Base-by-base conservation (phyloP, 2,113 vertebrate genomes). In the Percopsis transmontana region DNA sequence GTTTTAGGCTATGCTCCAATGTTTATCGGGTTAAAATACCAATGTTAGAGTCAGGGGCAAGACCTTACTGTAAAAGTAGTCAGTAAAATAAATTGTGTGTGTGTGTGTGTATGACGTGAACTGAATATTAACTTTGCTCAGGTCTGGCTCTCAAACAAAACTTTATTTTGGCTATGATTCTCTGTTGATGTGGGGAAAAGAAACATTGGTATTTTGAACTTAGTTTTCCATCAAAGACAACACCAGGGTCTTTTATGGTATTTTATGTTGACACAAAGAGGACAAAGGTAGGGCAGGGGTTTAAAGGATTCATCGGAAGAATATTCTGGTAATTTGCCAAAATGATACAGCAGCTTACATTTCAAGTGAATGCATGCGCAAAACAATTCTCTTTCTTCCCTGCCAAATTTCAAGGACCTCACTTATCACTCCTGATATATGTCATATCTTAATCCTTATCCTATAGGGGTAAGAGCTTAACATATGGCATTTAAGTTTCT, bases 401-500 rank as follows among this genome's bases (percentile, higher is more conserved):
- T 66, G 47, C 58, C 62, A 66, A 51, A 69, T 83, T 81, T 47
- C 70, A 59, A 54, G 57, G 72, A 73, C 72, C 58, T 47, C 71
- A 51, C 62, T 70, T 75, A 79, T 80, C 62, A 76, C 71, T 84
- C 71, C 66, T 65, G 61, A 56, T 78, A 69, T 72, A 66, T 66
- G 72, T 53, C 38, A 40, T 68, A 67, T 39, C 55, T 51, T 59
- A 65, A 80, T 84, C 74, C 70, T 60, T 54, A 47, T 77, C 64
- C 61, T 83, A 70, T 72, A 74, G 74, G 57, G 68, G 44, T 50
- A 50, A 58, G 68, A 38, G 65, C 62, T 68, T 76, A 76, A 72
- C 77, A 78, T 80, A 64, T 72, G 68, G 61, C 78, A 53, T 74
- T 75, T 71, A 81, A 83, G 63, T 69, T 68, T 72, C 59, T 62